Percentiles rank a stretch among this genome's conserved stretches.
Conservation (phyloP, 2,113 vertebrate species). For the Castor canadensis region DNA sequence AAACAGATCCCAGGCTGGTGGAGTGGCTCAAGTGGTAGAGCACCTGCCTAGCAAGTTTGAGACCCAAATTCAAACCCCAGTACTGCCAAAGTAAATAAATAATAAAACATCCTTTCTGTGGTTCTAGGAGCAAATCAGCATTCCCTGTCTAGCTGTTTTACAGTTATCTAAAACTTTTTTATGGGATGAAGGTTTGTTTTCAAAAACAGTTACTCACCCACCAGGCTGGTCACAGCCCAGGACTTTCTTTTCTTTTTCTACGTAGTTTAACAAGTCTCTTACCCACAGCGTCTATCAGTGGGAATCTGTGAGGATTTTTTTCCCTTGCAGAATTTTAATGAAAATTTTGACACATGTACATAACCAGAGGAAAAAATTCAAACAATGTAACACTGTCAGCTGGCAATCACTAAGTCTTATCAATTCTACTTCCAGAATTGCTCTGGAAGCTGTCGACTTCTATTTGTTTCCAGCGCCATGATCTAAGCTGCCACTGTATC, state of each 20-base stretch:
- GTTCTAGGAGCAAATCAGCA: neutral
- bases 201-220: neutral
- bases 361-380: too few species aligned
- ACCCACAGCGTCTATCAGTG: neutral
- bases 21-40: too few species aligned
- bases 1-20: too few species aligned
- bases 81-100: too few species aligned
- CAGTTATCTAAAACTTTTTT: neutral
- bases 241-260: neutral
- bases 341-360: neutral
- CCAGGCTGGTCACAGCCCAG: neutral
- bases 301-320: neutral
- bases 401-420: neutral
- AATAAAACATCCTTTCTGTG: neutral
- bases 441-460: neutral
- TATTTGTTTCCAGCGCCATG: neutral
- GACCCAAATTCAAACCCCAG: neutral
- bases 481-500: neutral
- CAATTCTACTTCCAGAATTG: neutral
- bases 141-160: neutral
- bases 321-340: neutral
- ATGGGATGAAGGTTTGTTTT: neutral
- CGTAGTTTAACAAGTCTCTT: neutral
- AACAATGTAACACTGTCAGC: neutral
- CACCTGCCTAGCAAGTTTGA: too few species aligned